Evolutionary conservation across 2,888 invertebrate genomes (phyloP), one percentile per base, ranked within the genome.

Genomic region (Spisula solida): DNA sequence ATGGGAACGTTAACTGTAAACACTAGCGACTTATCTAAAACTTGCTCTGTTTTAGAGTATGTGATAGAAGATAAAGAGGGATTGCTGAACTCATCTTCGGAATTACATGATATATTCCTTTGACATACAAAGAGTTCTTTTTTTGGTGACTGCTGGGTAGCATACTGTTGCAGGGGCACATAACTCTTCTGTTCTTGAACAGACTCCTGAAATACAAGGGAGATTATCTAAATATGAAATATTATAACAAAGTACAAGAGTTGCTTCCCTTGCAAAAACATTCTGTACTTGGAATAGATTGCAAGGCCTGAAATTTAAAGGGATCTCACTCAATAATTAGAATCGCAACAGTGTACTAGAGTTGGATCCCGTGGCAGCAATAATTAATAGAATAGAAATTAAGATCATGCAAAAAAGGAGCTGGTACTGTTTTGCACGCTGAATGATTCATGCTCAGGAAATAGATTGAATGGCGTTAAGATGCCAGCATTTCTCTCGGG

Each of bases 1-100:
- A 89, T 70, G 14, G 90, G 90, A 75, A 92, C 83, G 70, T 85
- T 75, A 14, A 92, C 60, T 18, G 92, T 90, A 83, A 83, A 92
- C 10, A 90, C 81, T 51, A 92, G 81, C 20, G 92, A 87, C 83
- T 90, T 92, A 29, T 92, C 31, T 79, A 14, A 14, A 78, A 29
- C 60, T 79, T 47, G 31, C 20, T 41, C 29, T 82, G 55, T 29
- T 47, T 81, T 60, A 78, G 80, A 75, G 47, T 90, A 90, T 14
- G 85, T 70, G 29, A 92, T 92, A 20, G 90, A 87, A 31, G 78
- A 70, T n/a, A 92, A 60, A 12, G 85, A 20, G 31, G 92, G 92
- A 60, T 88, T 81, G 51, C 14, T n/a, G 82, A 82, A 82, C 60
- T 89, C 89, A 12, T 70, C 78, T 25, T 85, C 70, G 0, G 51